phyloP scores from a whole-genome alignment of 2,888 invertebrate genomes.

The Hirtodrosophila confusa region DNA sequence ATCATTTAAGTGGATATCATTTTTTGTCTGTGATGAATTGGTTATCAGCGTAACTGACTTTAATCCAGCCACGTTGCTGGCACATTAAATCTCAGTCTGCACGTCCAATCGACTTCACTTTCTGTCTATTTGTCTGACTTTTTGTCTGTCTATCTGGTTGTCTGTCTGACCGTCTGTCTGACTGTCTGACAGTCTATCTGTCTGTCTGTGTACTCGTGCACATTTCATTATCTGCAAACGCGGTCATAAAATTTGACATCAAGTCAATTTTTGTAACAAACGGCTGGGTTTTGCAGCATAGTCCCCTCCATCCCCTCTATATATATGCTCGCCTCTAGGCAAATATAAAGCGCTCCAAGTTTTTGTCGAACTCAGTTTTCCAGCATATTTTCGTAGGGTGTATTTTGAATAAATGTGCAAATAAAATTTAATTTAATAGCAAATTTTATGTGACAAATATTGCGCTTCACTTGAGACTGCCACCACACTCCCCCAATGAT shows the following conservation, averaged over 20 bases:
- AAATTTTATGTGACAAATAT: conserved; percentile 76
- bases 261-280: conserved; percentile 58
- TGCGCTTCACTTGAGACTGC: conserved; percentile 57
- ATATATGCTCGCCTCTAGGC: not conserved
- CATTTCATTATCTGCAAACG: conserved; percentile 77
- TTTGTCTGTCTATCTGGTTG: conserved; percentile 14
- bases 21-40: conserved; percentile 11
- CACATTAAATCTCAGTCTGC: not conserved
- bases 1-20: too few relatives aligned
- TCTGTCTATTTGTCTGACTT: conserved; percentile 11
- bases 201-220: conserved; percentile 36
- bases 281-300: conserved; percentile 17
- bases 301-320: conserved; percentile 3
- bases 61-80: not conserved
- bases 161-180: conserved; percentile 8
- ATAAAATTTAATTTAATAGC: conserved; percentile 80
- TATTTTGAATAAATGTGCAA: conserved; percentile 75
- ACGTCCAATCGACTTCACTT: not conserved
- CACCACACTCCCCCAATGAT: conserved; percentile 9
- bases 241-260: conserved; percentile 70
- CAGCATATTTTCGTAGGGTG: conserved; percentile 36
- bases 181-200: conserved; percentile 11
- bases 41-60: conserved; percentile 4
- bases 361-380: conserved; percentile 15
- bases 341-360: not conserved